Evolutionary conservation across 2,113 vertebrate species (phyloP).

Genomic region (Hippocampus guttulatus): DNA sequence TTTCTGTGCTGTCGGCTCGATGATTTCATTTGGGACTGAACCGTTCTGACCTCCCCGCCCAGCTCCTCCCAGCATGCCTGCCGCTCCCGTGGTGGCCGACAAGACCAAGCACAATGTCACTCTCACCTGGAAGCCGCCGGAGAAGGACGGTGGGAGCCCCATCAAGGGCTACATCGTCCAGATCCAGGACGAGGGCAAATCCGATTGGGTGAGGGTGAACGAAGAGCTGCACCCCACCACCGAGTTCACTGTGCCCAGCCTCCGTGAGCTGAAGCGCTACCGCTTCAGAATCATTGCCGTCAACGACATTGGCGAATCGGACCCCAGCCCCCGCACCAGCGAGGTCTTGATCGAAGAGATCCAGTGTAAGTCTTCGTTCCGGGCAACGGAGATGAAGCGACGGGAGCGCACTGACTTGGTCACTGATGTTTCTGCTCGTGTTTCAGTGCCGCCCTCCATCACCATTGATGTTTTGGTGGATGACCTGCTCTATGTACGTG

Average conservation of each 20-base stretch:
- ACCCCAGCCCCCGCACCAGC: constrained; percentile 86
- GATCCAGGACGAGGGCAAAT: constrained; percentile 88
- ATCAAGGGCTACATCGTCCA: constrained; percentile 97
- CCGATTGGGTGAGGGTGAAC: constrained; percentile 84
- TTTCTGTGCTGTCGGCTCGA: background rate
- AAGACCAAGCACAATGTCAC: constrained; percentile 91
- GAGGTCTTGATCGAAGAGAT: constrained; percentile 88
- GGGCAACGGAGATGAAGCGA: background rate
- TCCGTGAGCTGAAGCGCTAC: constrained; percentile 88
- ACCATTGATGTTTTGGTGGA: constrained; percentile 81
- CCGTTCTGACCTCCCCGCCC: background rate
- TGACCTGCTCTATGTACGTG: constrained; percentile 81
- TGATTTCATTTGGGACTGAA: background rate
- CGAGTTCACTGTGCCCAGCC: constrained; percentile 84
- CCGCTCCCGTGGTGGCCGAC: constrained; percentile 84
- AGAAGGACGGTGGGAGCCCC: constrained; percentile 90
- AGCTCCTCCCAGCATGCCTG: constrained; percentile 91
- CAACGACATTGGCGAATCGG: constrained; percentile 93
- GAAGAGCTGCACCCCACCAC: constrained; percentile 87
- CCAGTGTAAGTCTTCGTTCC: constrained; percentile 72
- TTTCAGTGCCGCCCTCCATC: constrained; percentile 83
- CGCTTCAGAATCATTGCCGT: constrained; percentile 94
- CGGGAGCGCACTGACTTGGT: background rate
- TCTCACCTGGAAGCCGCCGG: constrained; percentile 86
- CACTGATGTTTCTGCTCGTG: background rate